Conservation (phyloP, 2,113 vertebrate genomes). For the Felis chaus region DNA sequence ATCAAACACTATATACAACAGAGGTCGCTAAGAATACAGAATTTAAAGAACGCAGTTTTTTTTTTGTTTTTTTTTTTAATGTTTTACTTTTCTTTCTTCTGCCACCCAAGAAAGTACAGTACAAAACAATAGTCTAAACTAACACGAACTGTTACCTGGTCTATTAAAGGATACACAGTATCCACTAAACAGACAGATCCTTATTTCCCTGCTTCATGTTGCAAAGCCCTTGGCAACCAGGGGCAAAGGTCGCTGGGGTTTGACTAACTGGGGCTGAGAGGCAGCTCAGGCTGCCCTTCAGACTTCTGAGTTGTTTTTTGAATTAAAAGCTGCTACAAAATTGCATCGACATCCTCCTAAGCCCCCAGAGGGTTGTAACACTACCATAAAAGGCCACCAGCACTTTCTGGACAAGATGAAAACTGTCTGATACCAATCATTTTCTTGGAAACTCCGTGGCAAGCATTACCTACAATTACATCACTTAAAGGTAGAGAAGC, state of each 20-base stretch:
- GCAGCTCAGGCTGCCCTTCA: conserved; percentile 63
- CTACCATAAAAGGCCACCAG: conserved; percentile 71
- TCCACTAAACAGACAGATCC: conserved; percentile 96
- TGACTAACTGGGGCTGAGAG: conserved; percentile 63
- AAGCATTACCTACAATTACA: conserved; percentile 15
- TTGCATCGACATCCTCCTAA: conserved; percentile 73
- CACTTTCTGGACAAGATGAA: conserved; percentile 69
- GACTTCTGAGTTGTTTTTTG: conserved; percentile 48
- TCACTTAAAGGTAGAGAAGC: conserved; percentile 30
- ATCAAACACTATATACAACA: conserved; percentile 99
- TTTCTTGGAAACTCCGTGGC: conserved; percentile 25
- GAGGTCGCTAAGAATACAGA: conserved; percentile 93
- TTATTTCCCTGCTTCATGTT: conserved; percentile 93
- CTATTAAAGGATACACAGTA: conserved; percentile 99
- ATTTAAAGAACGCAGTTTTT: conserved; percentile 89
- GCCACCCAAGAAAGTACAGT: conserved; percentile 98
- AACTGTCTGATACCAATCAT: conserved; percentile 75
- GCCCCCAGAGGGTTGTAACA: conserved; percentile 67
- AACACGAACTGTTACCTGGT: conserved; percentile 95
- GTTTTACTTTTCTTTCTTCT: conserved; percentile 92
- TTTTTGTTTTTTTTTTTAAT: conserved; percentile 74
- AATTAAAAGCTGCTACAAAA: conserved; percentile 68
- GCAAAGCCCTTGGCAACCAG: conserved; percentile 88
- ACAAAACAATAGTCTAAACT: conserved; percentile 96
- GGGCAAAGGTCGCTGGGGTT: conserved; percentile 80